Evolutionary conservation across 2,113 vertebrate species (phyloP).

Genomic region (Pogonocichla stellata): DNA sequence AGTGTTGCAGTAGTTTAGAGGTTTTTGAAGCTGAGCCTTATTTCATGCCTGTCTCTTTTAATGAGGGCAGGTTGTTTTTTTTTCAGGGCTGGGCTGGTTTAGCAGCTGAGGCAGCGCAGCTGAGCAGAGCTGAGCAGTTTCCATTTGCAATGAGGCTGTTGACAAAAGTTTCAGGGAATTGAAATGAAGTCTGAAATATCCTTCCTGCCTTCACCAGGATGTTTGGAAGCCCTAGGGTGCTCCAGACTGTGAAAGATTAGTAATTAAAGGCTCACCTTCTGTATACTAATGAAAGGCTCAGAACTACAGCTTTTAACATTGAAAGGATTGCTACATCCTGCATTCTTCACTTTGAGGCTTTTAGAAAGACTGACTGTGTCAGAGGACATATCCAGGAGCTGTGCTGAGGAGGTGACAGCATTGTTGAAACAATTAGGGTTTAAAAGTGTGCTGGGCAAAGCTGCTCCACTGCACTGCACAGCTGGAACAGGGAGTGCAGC

Average conservation of each 20-base stretch:
- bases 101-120: slow-evolving; percentile 21
- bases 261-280: slow-evolving; percentile 65
- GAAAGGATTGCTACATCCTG: slow-evolving; percentile 31
- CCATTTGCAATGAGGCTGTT: slow-evolving; percentile 41
- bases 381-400: slow-evolving; percentile 20
- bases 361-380: slow-evolving; percentile 14
- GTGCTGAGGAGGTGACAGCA: background rate
- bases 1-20: background rate
- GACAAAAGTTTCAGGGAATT: slow-evolving; percentile 65
- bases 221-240: slow-evolving; percentile 62
- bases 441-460: background rate
- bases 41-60: background rate
- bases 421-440: background rate
- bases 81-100: background rate
- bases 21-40: slow-evolving; percentile 2
- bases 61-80: background rate
- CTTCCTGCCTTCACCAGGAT: slow-evolving; percentile 62
- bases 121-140: background rate
- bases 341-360: slow-evolving; percentile 27
- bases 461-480: background rate
- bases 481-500: rapidly evolving
- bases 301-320: slow-evolving; percentile 37
- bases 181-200: slow-evolving; percentile 62
- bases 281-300: slow-evolving; percentile 60
- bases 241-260: slow-evolving; percentile 58